Conservation (phyloP, 2,888 invertebrate species). For the Leucania comma region DNA sequence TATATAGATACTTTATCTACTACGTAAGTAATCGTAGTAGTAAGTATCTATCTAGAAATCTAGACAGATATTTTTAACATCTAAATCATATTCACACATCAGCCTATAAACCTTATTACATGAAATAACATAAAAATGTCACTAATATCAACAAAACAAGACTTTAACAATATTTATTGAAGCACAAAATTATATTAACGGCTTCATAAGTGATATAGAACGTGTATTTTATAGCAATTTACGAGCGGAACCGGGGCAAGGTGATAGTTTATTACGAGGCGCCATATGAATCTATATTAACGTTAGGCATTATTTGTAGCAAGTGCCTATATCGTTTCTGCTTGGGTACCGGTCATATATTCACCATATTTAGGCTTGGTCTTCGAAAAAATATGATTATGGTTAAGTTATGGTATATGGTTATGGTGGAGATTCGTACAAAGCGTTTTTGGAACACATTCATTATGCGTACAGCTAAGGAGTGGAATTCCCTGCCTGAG, state of each 20-base stretch:
- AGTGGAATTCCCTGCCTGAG: too few species aligned
- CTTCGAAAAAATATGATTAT: not conserved
- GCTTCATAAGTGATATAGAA: slow-evolving; percentile 33
- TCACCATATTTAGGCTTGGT: not conserved
- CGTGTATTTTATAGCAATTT: slow-evolving; percentile 51
- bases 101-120: too few species aligned
- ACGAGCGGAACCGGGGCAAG: slow-evolving; percentile 28
- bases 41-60: too few species aligned
- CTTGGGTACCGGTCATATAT: not conserved
- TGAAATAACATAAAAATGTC: not conserved
- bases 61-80: not conserved
- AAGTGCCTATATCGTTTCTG: not conserved
- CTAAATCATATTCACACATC: too few species aligned
- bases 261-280: slow-evolving; percentile 38
- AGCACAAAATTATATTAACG: slow-evolving; percentile 31
- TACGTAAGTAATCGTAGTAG: too few species aligned
- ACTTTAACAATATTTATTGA: slow-evolving; percentile 1
- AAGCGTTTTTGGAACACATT: too few species aligned
- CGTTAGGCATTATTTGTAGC: slow-evolving; percentile 29
- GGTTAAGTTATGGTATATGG: too few species aligned
- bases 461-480: too few species aligned
- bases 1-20: too few species aligned
- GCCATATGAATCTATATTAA: slow-evolving; percentile 46
- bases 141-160: slow-evolving; percentile 5
- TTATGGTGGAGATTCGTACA: too few species aligned